These are phyloP conservation scores for Drosophila leontia DNA, from an alignment of 1,140 invertebrate genomes.

Conservation along the genomic window DNA sequence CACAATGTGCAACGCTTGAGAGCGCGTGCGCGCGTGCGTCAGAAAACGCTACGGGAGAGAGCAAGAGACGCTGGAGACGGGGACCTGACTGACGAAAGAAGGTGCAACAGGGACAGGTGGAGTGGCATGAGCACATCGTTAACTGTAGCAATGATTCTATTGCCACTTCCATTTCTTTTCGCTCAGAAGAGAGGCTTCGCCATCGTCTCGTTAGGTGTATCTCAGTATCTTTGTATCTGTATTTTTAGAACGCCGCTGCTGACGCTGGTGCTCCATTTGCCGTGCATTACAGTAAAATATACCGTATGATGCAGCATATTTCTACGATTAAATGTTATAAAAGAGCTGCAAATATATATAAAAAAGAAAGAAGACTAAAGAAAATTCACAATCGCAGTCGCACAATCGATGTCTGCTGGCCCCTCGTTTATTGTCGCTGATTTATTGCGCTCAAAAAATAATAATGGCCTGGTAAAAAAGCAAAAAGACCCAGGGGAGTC, in stretches of 20 bases:
- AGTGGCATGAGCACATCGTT: conserved; percentile 27
- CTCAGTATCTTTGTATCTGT: conserved; percentile 27
- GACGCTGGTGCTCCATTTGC: conserved; percentile 52
- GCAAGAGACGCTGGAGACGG: too few species aligned
- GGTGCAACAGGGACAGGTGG: conserved; percentile 30
- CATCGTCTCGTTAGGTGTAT: conserved; percentile 57
- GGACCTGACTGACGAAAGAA: not conserved
- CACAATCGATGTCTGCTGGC: conserved; percentile 40
- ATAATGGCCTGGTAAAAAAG: conserved; percentile 16
- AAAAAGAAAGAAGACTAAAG: not conserved
- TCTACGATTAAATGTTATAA: conserved; percentile 15
- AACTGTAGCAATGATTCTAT: conserved; percentile 32
- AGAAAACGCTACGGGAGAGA: not conserved
- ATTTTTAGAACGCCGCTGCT: conserved; percentile 62
- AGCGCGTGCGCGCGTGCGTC: conserved; percentile 59
- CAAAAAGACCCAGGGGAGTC: not conserved
- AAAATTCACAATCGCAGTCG: conserved; percentile 15
- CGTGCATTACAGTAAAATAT: conserved; percentile 75
- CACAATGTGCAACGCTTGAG: conserved; percentile 62
- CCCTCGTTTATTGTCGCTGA: conserved; percentile 34
- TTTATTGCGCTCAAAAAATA: conserved; percentile 34
- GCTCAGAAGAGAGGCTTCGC: conserved; percentile 24
- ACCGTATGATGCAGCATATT: conserved; percentile 70
- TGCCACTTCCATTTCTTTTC: conserved; percentile 24
- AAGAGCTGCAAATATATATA: conserved; percentile 17